phyloP scores from a whole-genome alignment of 2,797 vertebrate genomes.

The Parauchenoglanis ngamensis region DNA sequence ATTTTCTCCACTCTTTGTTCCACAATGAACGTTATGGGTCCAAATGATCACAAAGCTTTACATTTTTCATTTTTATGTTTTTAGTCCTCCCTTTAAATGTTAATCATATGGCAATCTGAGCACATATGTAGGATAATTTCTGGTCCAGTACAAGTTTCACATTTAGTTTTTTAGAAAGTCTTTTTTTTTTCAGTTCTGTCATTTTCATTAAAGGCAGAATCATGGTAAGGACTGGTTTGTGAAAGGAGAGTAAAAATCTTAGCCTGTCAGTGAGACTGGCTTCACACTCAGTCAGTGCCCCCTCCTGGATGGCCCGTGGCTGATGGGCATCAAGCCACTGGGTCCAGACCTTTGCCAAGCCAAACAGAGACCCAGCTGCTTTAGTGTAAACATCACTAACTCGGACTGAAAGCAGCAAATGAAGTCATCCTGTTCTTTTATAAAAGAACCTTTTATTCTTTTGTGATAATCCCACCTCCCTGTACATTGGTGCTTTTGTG shows the following conservation, averaged over 20 bases:
- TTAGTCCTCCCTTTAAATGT: not conserved
- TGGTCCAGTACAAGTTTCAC: not conserved
- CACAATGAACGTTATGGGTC: slow-evolving; percentile 20
- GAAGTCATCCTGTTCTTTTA: slow-evolving; percentile 41
- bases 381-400: slow-evolving; percentile 54
- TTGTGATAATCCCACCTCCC: slow-evolving; percentile 43
- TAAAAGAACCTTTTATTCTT: slow-evolving; percentile 43
- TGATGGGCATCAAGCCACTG: slow-evolving; percentile 31
- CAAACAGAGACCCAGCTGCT: slow-evolving; percentile 51
- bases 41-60: not conserved
- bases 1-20: slow-evolving; percentile 12
- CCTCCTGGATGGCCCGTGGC: slow-evolving; percentile 51
- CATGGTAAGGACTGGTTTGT: not conserved
- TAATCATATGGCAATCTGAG: slow-evolving; percentile 20
- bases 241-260: not conserved
- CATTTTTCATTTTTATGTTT: slow-evolving; percentile 6
- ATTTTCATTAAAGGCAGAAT: not conserved
- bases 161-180: not conserved
- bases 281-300: slow-evolving; percentile 55
- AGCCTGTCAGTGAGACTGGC: not conserved
- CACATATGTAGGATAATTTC: not conserved
- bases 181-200: slow-evolving; percentile 3
- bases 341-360: slow-evolving; percentile 29
- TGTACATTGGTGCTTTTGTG: slow-evolving; percentile 13
- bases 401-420: slow-evolving; percentile 52